Base-by-base conservation (phyloP, 2,113 vertebrate genomes). In the Picathartes gymnocephalus region DNA sequence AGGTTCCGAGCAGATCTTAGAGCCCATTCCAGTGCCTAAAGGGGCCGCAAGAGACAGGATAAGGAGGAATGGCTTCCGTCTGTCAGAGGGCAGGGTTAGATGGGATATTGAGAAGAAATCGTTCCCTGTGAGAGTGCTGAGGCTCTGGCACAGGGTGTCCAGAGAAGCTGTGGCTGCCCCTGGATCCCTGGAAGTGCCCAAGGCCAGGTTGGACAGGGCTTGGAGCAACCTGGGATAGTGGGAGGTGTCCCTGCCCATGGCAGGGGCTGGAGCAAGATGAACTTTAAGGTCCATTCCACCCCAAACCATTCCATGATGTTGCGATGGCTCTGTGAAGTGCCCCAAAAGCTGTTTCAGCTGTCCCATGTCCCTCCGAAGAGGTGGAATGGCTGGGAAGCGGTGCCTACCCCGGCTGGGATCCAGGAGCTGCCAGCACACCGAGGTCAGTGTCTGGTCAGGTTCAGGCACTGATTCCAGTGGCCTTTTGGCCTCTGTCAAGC, bases 141-240 rank as follows among this genome's bases (percentile, higher is more conserved):
- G 44, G 7, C 19, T 51, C 33, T 66, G 37, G 27, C 33, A 10
- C 69, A 45, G 33, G 44, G 1, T 81, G 15, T 13, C 53, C 45
- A 81, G 45, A 66, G 53, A 0, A 81, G 45, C 69, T 66, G 51
- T 5, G 69, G 33, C 51, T 81, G 60, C 15, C 39, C 33, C 69
- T 72, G 57, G 39, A 51, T 76, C 54, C 47, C 40, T 90, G 62
- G 40, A 0, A 23, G 30, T 90, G 70, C 1, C 22, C 40, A 6
- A 37, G 15, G 25, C 70, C n/a, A 13, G 21, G 25, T 0, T 64
- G 50, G 27, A 42, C 0, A 1, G 28, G 7, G 9, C 33, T 66
- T 24, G 51, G 33, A 81, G 15, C 33, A 24, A 0, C 28, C 60
- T 14, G 37, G 37, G 18, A 1, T 0, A 16, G 15, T 45, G 51